phyloP scores from a whole-genome alignment of 2,113 vertebrate species.

The Ariopsis seemanni region DNA sequence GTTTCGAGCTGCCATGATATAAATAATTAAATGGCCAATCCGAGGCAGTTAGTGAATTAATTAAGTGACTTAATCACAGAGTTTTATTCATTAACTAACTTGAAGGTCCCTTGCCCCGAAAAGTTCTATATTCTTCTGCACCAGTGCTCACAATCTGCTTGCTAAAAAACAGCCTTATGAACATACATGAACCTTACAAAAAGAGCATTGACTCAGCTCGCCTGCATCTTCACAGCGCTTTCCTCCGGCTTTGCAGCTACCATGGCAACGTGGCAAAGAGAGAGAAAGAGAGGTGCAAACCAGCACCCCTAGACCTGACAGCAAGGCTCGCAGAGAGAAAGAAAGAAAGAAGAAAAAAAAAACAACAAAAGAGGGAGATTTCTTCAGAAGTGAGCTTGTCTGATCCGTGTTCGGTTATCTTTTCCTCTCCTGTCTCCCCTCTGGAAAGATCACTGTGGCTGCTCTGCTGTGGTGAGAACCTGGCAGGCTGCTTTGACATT shows the following conservation, averaged over 20 bases:
- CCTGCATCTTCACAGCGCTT: slow-evolving; percentile 32
- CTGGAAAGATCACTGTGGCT: slow-evolving; percentile 7
- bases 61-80: neutral
- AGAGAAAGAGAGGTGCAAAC: slow-evolving; percentile 29
- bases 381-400: slow-evolving; percentile 53
- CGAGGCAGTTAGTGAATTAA: neutral
- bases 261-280: slow-evolving; percentile 62
- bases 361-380: slow-evolving; percentile 52
- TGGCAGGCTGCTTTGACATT: slow-evolving; percentile 41
- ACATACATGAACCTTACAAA: slow-evolving; percentile 20
- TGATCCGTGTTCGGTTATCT: slow-evolving; percentile 17
- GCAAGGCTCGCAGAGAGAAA: slow-evolving; percentile 42
- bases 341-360: neutral
- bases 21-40: slow-evolving; percentile 18
- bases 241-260: slow-evolving; percentile 45
- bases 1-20: neutral
- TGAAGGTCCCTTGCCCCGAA: neutral
- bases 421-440: slow-evolving; percentile 7
- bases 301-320: slow-evolving; percentile 58
- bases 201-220: slow-evolving; percentile 32
- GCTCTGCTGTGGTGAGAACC: neutral
- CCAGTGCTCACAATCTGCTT: slow-evolving; percentile 27
- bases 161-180: slow-evolving; percentile 24
- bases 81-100: slow-evolving; percentile 19
- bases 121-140: slow-evolving; percentile 30